Evolutionary conservation across 1,140 invertebrate species (phyloP), one percentile per base, ranked within the genome.

Genomic region (Ips nitidus): DNA sequence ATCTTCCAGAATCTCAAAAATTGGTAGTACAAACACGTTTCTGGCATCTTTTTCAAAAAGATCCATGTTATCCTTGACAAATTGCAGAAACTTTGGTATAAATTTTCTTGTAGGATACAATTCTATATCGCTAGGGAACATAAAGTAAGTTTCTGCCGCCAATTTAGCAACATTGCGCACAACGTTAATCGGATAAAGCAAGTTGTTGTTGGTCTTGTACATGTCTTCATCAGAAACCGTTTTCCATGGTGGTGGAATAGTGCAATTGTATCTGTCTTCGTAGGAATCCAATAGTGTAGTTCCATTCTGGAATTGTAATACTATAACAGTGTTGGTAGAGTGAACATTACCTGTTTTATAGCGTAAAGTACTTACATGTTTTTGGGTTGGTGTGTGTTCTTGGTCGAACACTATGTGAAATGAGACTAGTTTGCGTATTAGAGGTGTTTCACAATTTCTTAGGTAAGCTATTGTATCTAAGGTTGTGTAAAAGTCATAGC

Each of bases 101-200:
- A 83, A 77, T 47, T 83, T 71, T 47, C 57, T 69, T 8, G 69
- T 71, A 4, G 90, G 89, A 55, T 90, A 83, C 60, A 93, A 81
- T 78, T 93, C 90, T 66, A 92, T 88, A 77, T 93, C 91, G 2
- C 89, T 88, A 0, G 91, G 91, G 73, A 94, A 81, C 63, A 93
- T 86, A 76, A 89, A 87, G 65, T 83, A 80, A 5, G 89, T 90
- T 41, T 76, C 78, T 1, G 88, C 85, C 7, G 84, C 83, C 52
- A 81, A 83, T 67, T 88, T 83, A 0, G 90, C 90, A 1, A 88
- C 86, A 70, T 91, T 91, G 71, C 91, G 84, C 0, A 85, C 89
- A 0, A 91, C 88, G 73, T 93, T 92, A 67, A 93, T 89, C 0
- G 91, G 91, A 81, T 92, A 93, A 75, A 72, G 61, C 3, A 85